A percentile compares a stretch with the other conserved stretches of the same genome.
Evolutionary conservation across 2,113 vertebrate genomes (phyloP).

Genomic region (Sylvilagus bachmani): DNA sequence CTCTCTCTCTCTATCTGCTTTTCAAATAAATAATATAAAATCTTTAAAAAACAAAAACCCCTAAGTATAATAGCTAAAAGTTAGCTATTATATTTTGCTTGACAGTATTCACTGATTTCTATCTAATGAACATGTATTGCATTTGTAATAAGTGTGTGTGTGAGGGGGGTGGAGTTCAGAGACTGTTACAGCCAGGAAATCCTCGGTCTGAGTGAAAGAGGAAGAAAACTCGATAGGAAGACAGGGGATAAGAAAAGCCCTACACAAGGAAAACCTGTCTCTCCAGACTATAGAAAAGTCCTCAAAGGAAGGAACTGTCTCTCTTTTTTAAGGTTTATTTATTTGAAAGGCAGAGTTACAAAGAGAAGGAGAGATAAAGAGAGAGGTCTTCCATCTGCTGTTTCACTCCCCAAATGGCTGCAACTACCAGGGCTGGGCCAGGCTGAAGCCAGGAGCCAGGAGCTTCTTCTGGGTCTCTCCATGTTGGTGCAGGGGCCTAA

Average conservation of each 20-base stretch:
- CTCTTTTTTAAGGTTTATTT: too few relatives aligned
- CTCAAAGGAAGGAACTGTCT: not conserved
- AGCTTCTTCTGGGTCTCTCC: too few relatives aligned
- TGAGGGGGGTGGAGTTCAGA: not conserved
- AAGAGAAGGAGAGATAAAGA: too few relatives aligned
- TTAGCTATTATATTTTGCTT: not conserved
- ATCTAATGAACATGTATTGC: not conserved
- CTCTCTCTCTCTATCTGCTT: too few relatives aligned
- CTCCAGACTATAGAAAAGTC: not conserved
- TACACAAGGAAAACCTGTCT: not conserved
- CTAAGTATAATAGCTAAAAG: not conserved
- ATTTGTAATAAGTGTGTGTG: not conserved
- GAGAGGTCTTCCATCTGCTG: too few relatives aligned
- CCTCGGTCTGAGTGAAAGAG: not conserved
- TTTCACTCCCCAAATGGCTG: too few relatives aligned
- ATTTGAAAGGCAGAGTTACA: too few relatives aligned
- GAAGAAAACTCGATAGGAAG: conserved; percentile 16
- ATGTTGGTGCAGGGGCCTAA: too few relatives aligned
- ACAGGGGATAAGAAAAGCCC: not conserved
- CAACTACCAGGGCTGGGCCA: too few relatives aligned
- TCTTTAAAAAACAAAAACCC: too few relatives aligned
- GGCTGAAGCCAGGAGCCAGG: too few relatives aligned
- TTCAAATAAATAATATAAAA: too few relatives aligned
- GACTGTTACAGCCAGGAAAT: conserved; percentile 15
- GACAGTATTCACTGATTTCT: conserved; percentile 11